Evolutionary conservation across 2,113 vertebrate species (phyloP).

Genomic region (Phylloscopus whistleri): DNA sequence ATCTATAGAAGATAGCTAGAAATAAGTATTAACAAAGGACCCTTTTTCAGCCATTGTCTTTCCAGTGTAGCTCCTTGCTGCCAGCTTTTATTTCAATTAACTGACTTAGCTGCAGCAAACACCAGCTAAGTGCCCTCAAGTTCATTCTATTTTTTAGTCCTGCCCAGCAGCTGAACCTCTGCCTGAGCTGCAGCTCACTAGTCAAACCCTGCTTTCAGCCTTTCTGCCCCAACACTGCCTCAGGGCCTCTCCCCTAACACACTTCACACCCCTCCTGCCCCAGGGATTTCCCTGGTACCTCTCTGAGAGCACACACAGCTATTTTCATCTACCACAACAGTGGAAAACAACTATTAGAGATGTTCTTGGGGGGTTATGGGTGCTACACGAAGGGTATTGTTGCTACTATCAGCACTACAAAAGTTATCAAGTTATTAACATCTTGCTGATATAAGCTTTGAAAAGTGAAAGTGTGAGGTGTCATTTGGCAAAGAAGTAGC

Average conservation of each 20-base stretch:
- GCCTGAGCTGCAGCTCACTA: neutral
- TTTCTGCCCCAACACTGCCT: neutral
- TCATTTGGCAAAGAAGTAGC: neutral
- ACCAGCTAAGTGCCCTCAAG: neutral
- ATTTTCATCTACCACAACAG: neutral
- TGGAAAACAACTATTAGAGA: neutral
- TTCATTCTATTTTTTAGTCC: neutral
- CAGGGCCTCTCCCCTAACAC: neutral
- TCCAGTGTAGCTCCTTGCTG: neutral
- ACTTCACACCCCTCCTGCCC: neutral
- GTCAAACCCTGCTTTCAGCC: neutral
- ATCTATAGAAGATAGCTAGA: neutral
- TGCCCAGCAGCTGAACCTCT: neutral
- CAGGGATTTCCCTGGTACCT: neutral
- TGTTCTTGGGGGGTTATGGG: rapidly evolving
- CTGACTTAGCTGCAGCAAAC: neutral
- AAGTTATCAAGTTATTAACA: neutral
- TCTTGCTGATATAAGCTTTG: neutral
- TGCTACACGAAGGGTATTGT: no score
- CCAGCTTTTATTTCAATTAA: neutral
- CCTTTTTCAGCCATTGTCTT: neutral
- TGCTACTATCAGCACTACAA: neutral
- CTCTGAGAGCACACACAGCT: neutral
- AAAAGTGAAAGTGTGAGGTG: neutral
- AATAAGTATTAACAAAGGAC: neutral